Evolutionary conservation across 2,797 vertebrate species (phyloP), one percentile per base, ranked within the genome.

Genomic region (Vespertilio murinus): DNA sequence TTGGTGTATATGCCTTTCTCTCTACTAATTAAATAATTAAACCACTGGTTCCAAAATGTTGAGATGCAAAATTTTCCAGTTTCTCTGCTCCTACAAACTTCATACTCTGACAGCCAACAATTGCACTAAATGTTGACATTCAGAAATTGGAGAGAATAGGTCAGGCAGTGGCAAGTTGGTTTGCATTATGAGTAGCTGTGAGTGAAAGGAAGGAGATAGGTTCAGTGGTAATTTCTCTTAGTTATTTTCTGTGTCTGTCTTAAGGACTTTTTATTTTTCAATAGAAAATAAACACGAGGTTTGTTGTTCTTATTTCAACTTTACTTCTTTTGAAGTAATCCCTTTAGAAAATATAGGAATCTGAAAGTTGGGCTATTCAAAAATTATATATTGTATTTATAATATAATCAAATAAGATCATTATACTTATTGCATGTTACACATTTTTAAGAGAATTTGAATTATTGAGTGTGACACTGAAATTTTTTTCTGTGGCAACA

Each of bases 1-100:
- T 78, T 65, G 47, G 38, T 20, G 20, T 94, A 64, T 49, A 88
- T 71, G 52, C 56, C 83, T 92, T 96, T 84, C 40, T 69, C 52
- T 92, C 92, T 20, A 20, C 14, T 90, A 95, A 95, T 92, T 94
- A 95, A 96, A 97, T 95, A 96, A 97, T 96, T 94, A 96, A 96
- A 95, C 88, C 17, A 54, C 88, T 95, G 86, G n/a, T 91, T 97
- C 38, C 30, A 56, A 56, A 95, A 94, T 88, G 81, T 84, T 88
- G 79, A 97, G 96, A 96, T 97, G 96, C 85, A 93, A 95, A 93
- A 92, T 86, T 90, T 90, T 93, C 90, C 78, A 69, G 69, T 92
- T 95, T 79, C 84, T 94, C 81, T 92, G 47, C 70, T 95, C 93
- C 47, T 8, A 49, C 70, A 81, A 69, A 88, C 88, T 92, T 94